A percentile compares a stretch with the other conserved stretches of the same genome.
phyloP scores from a whole-genome alignment of 2,797 vertebrate genomes.

The Natrix natrix region DNA sequence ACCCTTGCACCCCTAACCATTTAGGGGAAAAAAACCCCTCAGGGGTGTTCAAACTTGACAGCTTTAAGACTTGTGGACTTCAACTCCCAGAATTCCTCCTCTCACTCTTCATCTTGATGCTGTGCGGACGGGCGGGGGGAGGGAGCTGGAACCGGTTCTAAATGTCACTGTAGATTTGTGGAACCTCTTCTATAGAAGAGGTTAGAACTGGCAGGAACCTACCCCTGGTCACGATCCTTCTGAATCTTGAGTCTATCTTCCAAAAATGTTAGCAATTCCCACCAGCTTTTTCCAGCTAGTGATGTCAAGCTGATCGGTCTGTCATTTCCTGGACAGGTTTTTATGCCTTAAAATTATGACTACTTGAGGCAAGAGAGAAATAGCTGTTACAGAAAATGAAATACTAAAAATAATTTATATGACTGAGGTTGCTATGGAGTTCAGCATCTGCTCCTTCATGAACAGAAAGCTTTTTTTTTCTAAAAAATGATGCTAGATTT shows the following conservation, averaged over 20 bases:
- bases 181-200: no score
- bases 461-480: background rate
- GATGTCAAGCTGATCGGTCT: background rate
- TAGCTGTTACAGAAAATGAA: background rate
- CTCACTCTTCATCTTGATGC: no score
- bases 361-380: background rate
- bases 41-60: no score
- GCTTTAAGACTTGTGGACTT: no score
- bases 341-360: background rate
- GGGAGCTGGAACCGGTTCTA: no score
- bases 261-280: background rate
- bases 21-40: no score
- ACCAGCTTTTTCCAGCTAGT: background rate
- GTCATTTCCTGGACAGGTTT: background rate
- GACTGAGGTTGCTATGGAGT: background rate
- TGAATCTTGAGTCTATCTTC: background rate
- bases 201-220: no score
- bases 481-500: background rate
- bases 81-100: no score
- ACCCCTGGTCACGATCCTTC: background rate
- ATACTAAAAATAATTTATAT: background rate
- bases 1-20: no score
- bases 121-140: no score
- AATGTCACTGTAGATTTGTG: no score
- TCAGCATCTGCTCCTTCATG: background rate